Evolutionary conservation across 2,113 vertebrate species (phyloP).

Genomic region (Anolis carolinensis): DNA sequence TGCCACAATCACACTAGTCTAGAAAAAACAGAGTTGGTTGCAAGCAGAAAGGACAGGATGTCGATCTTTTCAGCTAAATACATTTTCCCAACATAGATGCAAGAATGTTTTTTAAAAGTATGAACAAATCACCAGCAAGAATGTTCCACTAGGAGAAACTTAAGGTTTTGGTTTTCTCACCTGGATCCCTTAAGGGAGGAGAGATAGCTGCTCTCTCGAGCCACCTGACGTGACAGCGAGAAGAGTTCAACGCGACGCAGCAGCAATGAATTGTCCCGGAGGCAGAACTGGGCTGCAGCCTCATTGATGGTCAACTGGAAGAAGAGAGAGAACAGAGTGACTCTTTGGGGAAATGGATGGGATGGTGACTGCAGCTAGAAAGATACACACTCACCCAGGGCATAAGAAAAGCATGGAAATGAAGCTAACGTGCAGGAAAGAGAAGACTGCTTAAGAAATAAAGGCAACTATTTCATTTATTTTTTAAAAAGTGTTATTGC

Average conservation of each 20-base stretch:
- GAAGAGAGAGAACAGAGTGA: not conserved
- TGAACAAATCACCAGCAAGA: not conserved
- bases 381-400: not conserved
- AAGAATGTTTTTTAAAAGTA: not conserved
- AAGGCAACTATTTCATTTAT: too few species aligned
- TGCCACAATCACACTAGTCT: not conserved
- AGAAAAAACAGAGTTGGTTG: not conserved
- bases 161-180: slow-evolving; percentile 69
- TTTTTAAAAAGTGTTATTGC: too few species aligned
- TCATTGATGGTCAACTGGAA: slow-evolving; percentile 94
- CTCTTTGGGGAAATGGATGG: not conserved
- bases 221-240: slow-evolving; percentile 92
- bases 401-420: not conserved
- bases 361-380: not conserved
- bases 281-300: slow-evolving; percentile 95
- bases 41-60: not conserved
- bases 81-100: not conserved
- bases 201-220: slow-evolving; percentile 93
- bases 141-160: rapidly evolving
- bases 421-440: not conserved
- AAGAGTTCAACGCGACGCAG: slow-evolving; percentile 94
- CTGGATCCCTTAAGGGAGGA: slow-evolving; percentile 90
- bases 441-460: too few species aligned
- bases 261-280: slow-evolving; percentile 91
- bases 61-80: not conserved